Base-by-base conservation (phyloP, 2,888 invertebrate species). In the Hirtodrosophila duncani region DNA sequence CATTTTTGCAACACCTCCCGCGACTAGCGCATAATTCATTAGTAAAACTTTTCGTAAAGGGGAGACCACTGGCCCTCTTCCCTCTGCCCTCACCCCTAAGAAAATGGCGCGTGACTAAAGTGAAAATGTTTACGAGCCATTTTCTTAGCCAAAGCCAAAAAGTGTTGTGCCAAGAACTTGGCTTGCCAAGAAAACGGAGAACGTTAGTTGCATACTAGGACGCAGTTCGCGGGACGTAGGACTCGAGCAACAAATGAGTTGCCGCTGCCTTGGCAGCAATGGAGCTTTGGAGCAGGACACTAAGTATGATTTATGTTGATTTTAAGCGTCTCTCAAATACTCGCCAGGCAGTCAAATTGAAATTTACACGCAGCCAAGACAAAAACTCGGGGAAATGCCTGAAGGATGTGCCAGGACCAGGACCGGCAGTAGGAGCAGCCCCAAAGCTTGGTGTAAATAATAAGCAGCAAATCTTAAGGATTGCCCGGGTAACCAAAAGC, bases 251-350 rank as follows among this genome's bases (percentile, higher is more conserved):
- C 48, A 36, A 57, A 58, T 50, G 52, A 55, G 39, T 42, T 41
- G 37, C 29, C 26, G 26, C 24, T 42, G 36, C 50, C 33, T n/a
- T n/a, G 27, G 21, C 21, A 23, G 27, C 37, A 23, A 7, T 17
- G 24, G 37, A 21, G 13, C 11, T 27, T 14, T 36, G 60, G 33
- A 38, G 20, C 44, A 51, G 46, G 58, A 58, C 71, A 64, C 80
- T 71, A 71, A 74, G 74, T 69, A 66, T 79, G 79, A 79, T 79
- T 79, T 79, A 79, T 82, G 74, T 63, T 68, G 75, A 48, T 46
- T 64, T 72, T 66, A 77, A 74, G 67, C 63, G 63, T 52, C 67
- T 67, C 69, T 65, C 61, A 64, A 69, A 63, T 60, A 61, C 56
- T 52, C 37, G 56, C 64, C 59, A 49, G 67, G 65, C 67, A 78